Evolutionary conservation across 2,797 vertebrate genomes (phyloP).

Genomic region (Loris lydekkerianus): DNA sequence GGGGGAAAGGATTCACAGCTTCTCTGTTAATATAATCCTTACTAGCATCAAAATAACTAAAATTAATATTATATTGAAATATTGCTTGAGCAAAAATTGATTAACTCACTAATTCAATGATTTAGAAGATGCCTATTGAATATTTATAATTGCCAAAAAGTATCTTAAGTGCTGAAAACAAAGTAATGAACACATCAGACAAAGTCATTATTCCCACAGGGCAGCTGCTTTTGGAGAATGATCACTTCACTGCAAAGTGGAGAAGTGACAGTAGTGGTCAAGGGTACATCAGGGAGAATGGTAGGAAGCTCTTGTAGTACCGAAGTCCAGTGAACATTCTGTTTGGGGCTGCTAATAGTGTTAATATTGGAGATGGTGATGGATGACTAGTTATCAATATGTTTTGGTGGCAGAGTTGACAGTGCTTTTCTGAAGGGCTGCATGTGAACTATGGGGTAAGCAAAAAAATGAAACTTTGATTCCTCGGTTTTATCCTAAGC

Average conservation of each 20-base stretch:
- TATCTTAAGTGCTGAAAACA: neutral
- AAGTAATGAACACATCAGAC: neutral
- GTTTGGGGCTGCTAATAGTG: neutral
- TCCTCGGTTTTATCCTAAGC: neutral
- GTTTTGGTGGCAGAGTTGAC: neutral
- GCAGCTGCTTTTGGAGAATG: neutral
- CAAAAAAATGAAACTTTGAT: neutral
- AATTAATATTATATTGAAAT: slow-evolving; percentile 25
- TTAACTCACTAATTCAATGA: neutral
- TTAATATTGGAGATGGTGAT: neutral
- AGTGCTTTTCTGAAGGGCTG: neutral
- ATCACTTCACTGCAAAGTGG: neutral
- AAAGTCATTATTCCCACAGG: neutral
- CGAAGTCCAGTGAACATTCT: neutral
- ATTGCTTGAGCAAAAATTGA: neutral
- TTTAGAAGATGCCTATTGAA: neutral
- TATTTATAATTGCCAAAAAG: neutral
- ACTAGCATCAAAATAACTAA: neutral
- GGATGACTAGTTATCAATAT: neutral
- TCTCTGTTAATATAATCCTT: neutral
- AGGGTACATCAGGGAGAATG: neutral
- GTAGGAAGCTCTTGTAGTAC: neutral
- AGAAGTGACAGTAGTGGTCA: neutral
- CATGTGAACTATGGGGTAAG: neutral
- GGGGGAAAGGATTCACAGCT: neutral